Evolutionary conservation across 2,888 invertebrate species (phyloP).

Genomic region (Coelinius sp.): DNA sequence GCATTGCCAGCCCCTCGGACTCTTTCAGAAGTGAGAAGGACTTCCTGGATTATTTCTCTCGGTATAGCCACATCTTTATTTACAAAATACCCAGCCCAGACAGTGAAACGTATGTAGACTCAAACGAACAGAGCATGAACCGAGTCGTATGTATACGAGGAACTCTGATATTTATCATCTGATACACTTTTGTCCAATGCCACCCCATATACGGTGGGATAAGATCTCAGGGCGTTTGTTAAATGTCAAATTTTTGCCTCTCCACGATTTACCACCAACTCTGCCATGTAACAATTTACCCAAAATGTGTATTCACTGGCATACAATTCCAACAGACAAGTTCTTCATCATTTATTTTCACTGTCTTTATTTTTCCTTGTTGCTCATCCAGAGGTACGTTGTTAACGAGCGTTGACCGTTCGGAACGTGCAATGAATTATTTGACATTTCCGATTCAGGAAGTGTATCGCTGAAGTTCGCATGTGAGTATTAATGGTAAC

Average conservation of each 20-base stretch:
- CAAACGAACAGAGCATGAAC: constrained; percentile 28
- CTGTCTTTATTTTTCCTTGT: not conserved
- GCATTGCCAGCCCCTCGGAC: constrained; percentile 1
- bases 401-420: constrained; percentile 17
- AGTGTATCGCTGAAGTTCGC: constrained; percentile 1
- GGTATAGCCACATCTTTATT: constrained; percentile 19
- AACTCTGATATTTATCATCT: constrained; percentile 12
- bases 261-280: not conserved
- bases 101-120: not conserved
- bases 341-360: not conserved
- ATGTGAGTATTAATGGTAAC: constrained; percentile 30
- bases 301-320: not conserved
- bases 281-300: constrained; percentile 5
- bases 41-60: constrained; percentile 64
- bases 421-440: constrained; percentile 35
- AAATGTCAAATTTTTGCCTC: constrained; percentile 11
- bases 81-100: constrained; percentile 16
- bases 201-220: not conserved
- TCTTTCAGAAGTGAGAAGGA: constrained; percentile 48
- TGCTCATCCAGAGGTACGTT: not conserved
- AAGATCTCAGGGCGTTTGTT: constrained; percentile 15
- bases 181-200: constrained; percentile 11
- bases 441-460: constrained; percentile 38
- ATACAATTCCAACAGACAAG: constrained; percentile 9
- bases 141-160: constrained; percentile 6